Evolutionary conservation across 1,140 invertebrate genomes (phyloP).

Genomic region (Neotoxoptera formosana): DNA sequence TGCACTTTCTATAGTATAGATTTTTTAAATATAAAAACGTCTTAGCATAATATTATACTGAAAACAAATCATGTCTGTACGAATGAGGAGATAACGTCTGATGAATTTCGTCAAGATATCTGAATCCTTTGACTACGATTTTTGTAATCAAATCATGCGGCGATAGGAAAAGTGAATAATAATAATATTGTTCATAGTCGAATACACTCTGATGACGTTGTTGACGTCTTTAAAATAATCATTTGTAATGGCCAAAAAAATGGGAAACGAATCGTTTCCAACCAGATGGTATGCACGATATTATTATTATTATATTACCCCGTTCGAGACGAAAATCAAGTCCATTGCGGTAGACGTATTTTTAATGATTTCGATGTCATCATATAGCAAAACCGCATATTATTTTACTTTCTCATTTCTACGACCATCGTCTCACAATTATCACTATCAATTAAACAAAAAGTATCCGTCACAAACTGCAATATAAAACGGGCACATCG

Average conservation of each 20-base stretch:
- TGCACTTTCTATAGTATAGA: too few species aligned
- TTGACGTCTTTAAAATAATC: conserved; percentile 1
- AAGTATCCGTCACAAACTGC: too few species aligned
- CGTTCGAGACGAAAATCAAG: conserved; percentile 8
- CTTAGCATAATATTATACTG: too few species aligned
- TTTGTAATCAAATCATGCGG: not conserved
- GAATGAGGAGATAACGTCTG: not conserved
- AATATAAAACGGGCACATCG: too few species aligned
- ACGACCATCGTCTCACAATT: too few species aligned
- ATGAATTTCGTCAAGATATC: not conserved
- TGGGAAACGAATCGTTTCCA: not conserved
- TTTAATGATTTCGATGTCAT: not conserved
- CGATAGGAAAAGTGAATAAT: conserved; percentile 26
- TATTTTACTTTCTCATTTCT: conserved; percentile 29
- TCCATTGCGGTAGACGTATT: not conserved
- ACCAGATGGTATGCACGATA: too few species aligned
- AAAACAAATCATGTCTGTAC: not conserved
- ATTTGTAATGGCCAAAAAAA: not conserved
- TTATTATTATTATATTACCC: not conserved
- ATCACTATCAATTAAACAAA: too few species aligned
- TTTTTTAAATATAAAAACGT: too few species aligned
- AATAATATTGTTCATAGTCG: not conserved
- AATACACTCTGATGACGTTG: conserved; percentile 10
- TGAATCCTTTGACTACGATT: not conserved
- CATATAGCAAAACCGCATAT: not conserved